Evolutionary conservation across 2,113 vertebrate species (phyloP).

Genomic region (Apodemus sylvaticus): DNA sequence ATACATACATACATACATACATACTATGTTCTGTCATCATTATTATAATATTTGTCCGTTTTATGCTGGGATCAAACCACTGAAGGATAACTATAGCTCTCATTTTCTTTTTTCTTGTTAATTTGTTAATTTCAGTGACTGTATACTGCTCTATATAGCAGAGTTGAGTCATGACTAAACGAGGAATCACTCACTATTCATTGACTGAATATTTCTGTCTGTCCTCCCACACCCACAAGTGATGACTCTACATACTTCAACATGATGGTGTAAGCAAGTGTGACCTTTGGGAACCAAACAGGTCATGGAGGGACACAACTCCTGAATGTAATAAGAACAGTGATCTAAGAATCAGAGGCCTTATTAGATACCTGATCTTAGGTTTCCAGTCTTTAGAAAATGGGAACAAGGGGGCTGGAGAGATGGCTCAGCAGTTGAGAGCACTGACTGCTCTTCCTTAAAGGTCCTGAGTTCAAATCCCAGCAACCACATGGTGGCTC

Average conservation of each 20-base stretch:
- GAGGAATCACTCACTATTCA: neutral
- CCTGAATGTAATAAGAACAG: neutral
- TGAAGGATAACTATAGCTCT: neutral
- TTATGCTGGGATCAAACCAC: neutral
- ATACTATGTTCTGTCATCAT: neutral
- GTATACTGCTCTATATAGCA: neutral
- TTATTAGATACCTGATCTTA: neutral
- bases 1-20: neutral
- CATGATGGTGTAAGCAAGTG: neutral
- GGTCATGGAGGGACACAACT: neutral
- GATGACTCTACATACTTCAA: neutral
- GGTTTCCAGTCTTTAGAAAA: neutral
- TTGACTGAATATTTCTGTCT: neutral
- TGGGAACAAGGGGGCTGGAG: neutral
- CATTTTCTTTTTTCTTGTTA: neutral
- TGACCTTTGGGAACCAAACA: neutral
- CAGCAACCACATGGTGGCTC: too few relatives aligned
- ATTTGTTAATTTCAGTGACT: neutral
- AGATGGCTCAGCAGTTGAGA: too few relatives aligned
- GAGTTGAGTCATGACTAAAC: neutral
- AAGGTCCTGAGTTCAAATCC: too few relatives aligned
- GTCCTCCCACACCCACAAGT: neutral
- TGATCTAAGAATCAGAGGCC: neutral
- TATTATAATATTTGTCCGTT: neutral
- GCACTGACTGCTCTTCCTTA: too few relatives aligned